Evolutionary conservation across 2,797 vertebrate genomes (phyloP).

Genomic region (Brachyrhaphis roseni): DNA sequence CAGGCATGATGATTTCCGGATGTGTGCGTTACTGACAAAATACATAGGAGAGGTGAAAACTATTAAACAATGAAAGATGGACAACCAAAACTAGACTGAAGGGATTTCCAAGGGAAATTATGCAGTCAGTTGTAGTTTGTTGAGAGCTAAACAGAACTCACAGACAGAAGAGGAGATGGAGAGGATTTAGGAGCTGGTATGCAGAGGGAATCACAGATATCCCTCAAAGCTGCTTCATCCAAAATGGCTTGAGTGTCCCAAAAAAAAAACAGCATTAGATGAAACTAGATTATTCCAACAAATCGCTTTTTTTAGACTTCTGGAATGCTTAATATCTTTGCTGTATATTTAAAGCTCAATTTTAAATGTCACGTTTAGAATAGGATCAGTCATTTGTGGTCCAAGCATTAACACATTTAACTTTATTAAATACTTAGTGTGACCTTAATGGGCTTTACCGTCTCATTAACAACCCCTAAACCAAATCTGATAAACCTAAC

Average conservation of each 20-base stretch:
- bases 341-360: slow-evolving; percentile 36
- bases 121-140: neutral
- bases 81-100: neutral
- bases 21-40: slow-evolving; percentile 14
- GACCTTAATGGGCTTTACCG: slow-evolving; percentile 70
- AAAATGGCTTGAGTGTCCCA: slow-evolving; percentile 21
- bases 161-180: slow-evolving; percentile 14
- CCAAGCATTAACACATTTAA: slow-evolving; percentile 48
- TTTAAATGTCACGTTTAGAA: slow-evolving; percentile 47
- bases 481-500: slow-evolving; percentile 70
- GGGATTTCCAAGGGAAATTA: slow-evolving; percentile 3
- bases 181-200: slow-evolving; percentile 35
- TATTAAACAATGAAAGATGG: slow-evolving; percentile 6
- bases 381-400: slow-evolving; percentile 41
- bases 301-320: slow-evolving; percentile 12
- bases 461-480: slow-evolving; percentile 65
- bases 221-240: slow-evolving; percentile 16
- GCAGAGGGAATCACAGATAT: slow-evolving; percentile 31
- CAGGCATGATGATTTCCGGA: slow-evolving; percentile 46
- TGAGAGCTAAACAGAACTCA: neutral
- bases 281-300: slow-evolving; percentile 24
- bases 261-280: slow-evolving; percentile 34
- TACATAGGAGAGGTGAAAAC: slow-evolving; percentile 5
- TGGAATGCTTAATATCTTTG: slow-evolving; percentile 30
- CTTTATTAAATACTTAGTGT: slow-evolving; percentile 74